Base-by-base conservation (phyloP, 2,113 vertebrate genomes). In the Astur gentilis region DNA sequence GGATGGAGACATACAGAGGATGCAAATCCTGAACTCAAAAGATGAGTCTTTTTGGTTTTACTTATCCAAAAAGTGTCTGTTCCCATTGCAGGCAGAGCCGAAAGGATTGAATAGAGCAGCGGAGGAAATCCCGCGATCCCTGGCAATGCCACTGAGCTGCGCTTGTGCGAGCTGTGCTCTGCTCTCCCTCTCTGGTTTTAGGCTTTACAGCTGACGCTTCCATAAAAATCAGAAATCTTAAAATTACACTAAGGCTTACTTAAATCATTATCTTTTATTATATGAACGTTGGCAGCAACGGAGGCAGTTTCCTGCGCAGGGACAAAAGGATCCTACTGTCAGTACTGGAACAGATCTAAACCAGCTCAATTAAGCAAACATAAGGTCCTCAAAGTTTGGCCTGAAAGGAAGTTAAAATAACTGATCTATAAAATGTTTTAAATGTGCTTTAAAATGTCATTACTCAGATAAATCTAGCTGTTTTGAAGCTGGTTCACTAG, bases 381-480 rank as follows among this genome's bases (percentile, higher is more conserved):
- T 20, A 91, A 92, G 87, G 77, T 86, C 84, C 94, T 86, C 91
- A 23, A 76, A 88, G 93, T 50, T 25, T 85, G 89, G 84, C 78
- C 75, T 71, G 94, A 73, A 95, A 96, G 61, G 70, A 88, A 83
- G 71, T 17, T 83, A 90, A 87, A 97, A 87, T 77, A 97, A 94
- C 87, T 44, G 75, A 94, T 96, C 89, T 96, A 97, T 95, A 95
- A 95, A 95, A 66, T 88, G 84, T 50, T 91, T 87, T 85, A 90
- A 95, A 91, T 73, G 87, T 87, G 84, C 84, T 97, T 96, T 97
- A 94, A 94, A 95, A 88, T 91, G 93, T 97, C 95, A 94, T 95
- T 97, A 91, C 87, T 86, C 32, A 36, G 95, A 95, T 95, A 97
- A 97, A 96, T 96, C 82, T 85, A 66, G 85, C 78, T 9, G 22